These are phyloP conservation scores for Hydriomena furcata DNA, from an alignment of 2,888 invertebrate genomes.

Conservation along the genomic window DNA sequence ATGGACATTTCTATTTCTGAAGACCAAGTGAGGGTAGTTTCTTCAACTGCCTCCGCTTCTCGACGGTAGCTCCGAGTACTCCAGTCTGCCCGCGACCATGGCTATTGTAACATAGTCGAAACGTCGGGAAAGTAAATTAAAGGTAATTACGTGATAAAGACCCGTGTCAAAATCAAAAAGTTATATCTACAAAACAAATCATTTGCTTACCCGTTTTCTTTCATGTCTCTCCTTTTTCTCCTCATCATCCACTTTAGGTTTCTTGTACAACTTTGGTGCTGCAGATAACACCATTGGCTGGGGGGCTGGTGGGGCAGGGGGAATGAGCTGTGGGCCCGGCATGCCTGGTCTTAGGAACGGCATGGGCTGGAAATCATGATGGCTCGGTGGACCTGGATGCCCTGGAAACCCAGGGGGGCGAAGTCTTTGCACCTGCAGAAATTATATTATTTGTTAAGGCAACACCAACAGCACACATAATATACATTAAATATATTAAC, in stretches of 20 bases:
- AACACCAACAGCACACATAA: too few relatives aligned
- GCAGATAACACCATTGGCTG: conserved; percentile 87
- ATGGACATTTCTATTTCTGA: too few relatives aligned
- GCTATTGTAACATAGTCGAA: too few relatives aligned
- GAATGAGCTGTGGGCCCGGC: conserved; percentile 70
- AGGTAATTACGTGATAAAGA: too few relatives aligned
- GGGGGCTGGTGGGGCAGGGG: conserved; percentile 72
- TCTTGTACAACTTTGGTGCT: conserved; percentile 87
- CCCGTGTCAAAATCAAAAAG: too few relatives aligned
- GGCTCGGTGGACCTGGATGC: conserved; percentile 18
- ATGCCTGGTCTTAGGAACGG: conserved; percentile 64
- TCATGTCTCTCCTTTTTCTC: conserved; percentile 64
- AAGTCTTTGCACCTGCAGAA: conserved; percentile 60
- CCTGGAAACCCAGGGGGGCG: conserved; percentile 40
- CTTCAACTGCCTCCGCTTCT: too few relatives aligned
- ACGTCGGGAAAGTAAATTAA: too few relatives aligned
- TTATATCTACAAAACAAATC: too few relatives aligned
- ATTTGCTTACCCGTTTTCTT: conserved; percentile 59
- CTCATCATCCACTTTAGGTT: conserved; percentile 69
- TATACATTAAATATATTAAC: too few relatives aligned
- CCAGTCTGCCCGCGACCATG: too few relatives aligned
- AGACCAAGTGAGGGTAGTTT: too few relatives aligned
- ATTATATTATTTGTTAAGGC: background rate
- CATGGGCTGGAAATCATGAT: conserved; percentile 58
- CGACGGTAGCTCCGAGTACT: too few relatives aligned